A percentile compares a stretch with the other conserved stretches of the same genome.
Conservation (phyloP, 2,113 vertebrate species). For the Semicossyphus pulcher region DNA sequence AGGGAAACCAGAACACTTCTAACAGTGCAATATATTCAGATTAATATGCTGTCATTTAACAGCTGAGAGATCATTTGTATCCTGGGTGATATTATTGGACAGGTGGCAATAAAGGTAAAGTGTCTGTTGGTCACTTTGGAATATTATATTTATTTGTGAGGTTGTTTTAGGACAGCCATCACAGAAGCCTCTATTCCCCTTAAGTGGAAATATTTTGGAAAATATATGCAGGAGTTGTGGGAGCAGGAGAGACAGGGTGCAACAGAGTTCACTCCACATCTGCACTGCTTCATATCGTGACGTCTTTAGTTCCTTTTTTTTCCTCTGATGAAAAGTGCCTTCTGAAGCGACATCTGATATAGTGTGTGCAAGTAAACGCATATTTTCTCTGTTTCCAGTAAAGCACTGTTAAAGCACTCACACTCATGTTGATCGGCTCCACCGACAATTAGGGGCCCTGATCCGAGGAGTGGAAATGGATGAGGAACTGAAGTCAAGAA, state of each 20-base stretch:
- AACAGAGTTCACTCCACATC: constrained; percentile 24
- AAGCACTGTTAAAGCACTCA: constrained; percentile 65
- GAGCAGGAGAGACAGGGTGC: not conserved
- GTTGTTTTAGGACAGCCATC: not conserved
- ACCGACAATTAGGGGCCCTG: constrained; percentile 42
- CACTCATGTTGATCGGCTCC: constrained; percentile 31
- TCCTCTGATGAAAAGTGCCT: constrained; percentile 40
- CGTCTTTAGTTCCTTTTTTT: constrained; percentile 16
- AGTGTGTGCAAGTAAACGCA: constrained; percentile 28
- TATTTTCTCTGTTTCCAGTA: constrained; percentile 42
- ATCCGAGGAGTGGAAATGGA: constrained; percentile 26
- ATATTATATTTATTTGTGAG: not conserved
- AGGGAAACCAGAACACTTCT: too few relatives aligned
- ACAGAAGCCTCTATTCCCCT: not conserved
- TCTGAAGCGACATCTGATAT: constrained; percentile 52
- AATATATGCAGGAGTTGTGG: not conserved
- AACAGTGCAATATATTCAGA: too few relatives aligned
- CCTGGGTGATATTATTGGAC: not conserved
- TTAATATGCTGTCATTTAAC: too few relatives aligned
- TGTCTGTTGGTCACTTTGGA: not conserved
- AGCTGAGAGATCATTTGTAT: too few relatives aligned
- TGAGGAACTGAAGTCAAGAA: constrained; percentile 8
- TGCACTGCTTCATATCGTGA: constrained; percentile 20
- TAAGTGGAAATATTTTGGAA: not conserved
- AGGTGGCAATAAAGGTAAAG: not conserved